Conservation (phyloP, 2,888 invertebrate genomes). For the Chrysomela aeneicollis region DNA sequence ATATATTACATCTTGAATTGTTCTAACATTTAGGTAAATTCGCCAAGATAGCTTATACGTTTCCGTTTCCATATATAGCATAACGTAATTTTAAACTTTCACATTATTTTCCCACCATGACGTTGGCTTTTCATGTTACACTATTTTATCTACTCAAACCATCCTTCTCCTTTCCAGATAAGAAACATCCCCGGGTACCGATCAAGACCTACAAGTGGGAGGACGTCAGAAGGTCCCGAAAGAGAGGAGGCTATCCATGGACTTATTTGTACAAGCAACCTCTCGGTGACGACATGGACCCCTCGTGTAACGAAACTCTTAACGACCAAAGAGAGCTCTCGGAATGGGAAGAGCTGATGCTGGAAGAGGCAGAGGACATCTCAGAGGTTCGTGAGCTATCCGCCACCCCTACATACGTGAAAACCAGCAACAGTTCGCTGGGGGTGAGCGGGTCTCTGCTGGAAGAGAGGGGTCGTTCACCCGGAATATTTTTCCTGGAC, state of each 20-base stretch:
- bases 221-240: slow-evolving; percentile 74
- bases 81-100: too few relatives aligned
- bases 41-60: too few relatives aligned
- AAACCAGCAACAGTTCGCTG: slow-evolving; percentile 34
- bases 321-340: slow-evolving; percentile 49
- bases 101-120: too few relatives aligned
- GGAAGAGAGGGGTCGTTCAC: slow-evolving; percentile 30
- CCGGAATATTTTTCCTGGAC: slow-evolving; percentile 45
- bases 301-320: slow-evolving; percentile 55
- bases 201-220: slow-evolving; percentile 84
- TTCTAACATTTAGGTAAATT: too few relatives aligned
- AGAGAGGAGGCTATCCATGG: slow-evolving; percentile 82
- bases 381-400: slow-evolving; percentile 16
- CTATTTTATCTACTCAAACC: background rate
- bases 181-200: slow-evolving; percentile 70
- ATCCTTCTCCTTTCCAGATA: slow-evolving; percentile 48
- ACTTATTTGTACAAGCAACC: slow-evolving; percentile 76
- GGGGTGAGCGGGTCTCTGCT: slow-evolving; percentile 35
- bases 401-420: slow-evolving; percentile 31
- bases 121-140: too few relatives aligned
- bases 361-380: slow-evolving; percentile 36
- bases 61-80: too few relatives aligned
- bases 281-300: slow-evolving; percentile 60
- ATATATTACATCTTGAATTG: too few relatives aligned
- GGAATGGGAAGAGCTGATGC: slow-evolving; percentile 43